A percentile compares a stretch with the other conserved stretches of the same genome.
Evolutionary conservation across 2,113 vertebrate genomes (phyloP).

Genomic region (Sapajus apella): DNA sequence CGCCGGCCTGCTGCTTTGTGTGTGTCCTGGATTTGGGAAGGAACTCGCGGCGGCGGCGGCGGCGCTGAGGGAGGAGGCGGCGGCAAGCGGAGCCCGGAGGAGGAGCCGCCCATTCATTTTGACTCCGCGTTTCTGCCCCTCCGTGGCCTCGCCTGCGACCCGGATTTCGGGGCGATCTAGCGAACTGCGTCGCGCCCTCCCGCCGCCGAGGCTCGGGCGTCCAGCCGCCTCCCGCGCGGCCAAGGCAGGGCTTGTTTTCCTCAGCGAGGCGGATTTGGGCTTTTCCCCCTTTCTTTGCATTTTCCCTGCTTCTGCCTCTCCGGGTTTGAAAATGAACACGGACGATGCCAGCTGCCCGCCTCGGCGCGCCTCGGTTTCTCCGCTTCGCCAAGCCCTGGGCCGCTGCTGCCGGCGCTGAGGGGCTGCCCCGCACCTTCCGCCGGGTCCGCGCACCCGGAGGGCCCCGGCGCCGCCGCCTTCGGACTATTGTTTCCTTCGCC

Average conservation of each 20-base stretch:
- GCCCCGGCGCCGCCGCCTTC: neutral
- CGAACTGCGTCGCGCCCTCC: constrained; percentile 68
- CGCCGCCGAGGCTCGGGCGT: neutral
- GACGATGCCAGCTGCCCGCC: constrained; percentile 83
- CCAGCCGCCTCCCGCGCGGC: constrained; percentile 28
- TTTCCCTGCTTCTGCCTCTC: constrained; percentile 10
- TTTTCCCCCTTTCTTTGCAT: constrained; percentile 38
- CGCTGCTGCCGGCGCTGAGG: constrained; percentile 80
- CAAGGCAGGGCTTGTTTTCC: constrained; percentile 56
- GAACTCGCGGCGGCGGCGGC: constrained; percentile 65
- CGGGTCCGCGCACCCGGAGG: constrained; percentile 10
- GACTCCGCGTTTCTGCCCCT: constrained; percentile 75
- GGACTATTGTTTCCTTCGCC: neutral
- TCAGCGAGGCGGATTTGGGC: constrained; percentile 1
- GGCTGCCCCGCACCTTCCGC: constrained; percentile 17
- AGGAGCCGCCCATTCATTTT: constrained; percentile 83
- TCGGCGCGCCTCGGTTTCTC: constrained; percentile 75
- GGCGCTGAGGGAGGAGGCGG: constrained; percentile 49
- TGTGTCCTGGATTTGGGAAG: constrained; percentile 74
- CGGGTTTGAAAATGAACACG: constrained; percentile 85
- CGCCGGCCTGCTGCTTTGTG: constrained; percentile 77
- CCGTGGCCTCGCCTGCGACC: constrained; percentile 68
- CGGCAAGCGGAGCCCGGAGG: constrained; percentile 60
- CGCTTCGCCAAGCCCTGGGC: constrained; percentile 68
- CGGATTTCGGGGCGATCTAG: constrained; percentile 70